Conservation (phyloP, 2,113 vertebrate species). For the Hiodon tergisus region DNA sequence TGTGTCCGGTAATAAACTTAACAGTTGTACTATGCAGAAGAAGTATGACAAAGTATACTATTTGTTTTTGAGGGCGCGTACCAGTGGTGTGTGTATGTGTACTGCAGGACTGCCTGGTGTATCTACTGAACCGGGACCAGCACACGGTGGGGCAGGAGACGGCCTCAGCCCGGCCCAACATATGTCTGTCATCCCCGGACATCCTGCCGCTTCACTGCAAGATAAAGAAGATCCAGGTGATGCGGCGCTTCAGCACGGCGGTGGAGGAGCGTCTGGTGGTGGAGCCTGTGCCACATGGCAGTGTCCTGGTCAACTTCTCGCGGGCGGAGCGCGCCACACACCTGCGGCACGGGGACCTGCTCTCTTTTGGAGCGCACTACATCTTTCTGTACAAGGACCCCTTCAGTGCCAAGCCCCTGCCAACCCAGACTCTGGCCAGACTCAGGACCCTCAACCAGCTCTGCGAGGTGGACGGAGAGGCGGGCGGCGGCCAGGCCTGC, state of each 20-base stretch:
- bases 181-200: conserved; percentile 86
- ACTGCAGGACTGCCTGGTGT: conserved; percentile 86
- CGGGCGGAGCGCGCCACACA: conserved; percentile 69
- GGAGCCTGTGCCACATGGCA: conserved; percentile 75
- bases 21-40: too few species aligned
- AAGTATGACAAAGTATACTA: too few species aligned
- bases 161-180: conserved; percentile 82
- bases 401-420: conserved; percentile 70
- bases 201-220: conserved; percentile 90
- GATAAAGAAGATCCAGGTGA: conserved; percentile 46
- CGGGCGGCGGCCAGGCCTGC: conserved; percentile 53
- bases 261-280: conserved; percentile 52
- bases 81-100: neutral
- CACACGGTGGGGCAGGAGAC: conserved; percentile 91
- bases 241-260: conserved; percentile 42
- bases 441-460: conserved; percentile 64
- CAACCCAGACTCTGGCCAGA: conserved; percentile 70
- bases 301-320: conserved; percentile 75
- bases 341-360: conserved; percentile 83
- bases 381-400: conserved; percentile 93
- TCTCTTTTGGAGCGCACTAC: conserved; percentile 87
- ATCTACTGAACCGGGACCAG: conserved; percentile 82
- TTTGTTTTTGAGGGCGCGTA: neutral
- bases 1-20: too few species aligned
- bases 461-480: conserved; percentile 39